A percentile compares a stretch with the other conserved stretches of the same genome.
Conservation (phyloP, 2,888 invertebrate genomes). For the Iphiclides podalirius region DNA sequence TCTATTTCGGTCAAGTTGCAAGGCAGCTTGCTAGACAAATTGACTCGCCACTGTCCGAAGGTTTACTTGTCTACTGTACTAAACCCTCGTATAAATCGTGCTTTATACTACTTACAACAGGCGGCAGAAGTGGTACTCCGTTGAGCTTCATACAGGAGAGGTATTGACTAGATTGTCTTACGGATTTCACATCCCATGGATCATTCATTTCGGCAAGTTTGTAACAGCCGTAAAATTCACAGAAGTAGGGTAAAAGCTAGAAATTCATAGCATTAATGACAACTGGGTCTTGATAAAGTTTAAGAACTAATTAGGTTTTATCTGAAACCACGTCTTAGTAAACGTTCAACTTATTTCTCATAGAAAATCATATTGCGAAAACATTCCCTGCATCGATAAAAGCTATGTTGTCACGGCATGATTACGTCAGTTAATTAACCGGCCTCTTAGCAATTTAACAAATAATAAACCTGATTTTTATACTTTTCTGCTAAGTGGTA, state of each 20-base stretch:
- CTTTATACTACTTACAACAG: conserved; percentile 86
- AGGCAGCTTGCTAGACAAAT: too few relatives aligned
- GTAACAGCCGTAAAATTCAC: background rate
- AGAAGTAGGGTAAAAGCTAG: background rate
- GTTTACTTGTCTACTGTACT: too few relatives aligned
- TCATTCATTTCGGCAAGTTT: conserved; percentile 57
- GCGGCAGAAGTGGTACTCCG: conserved; percentile 87
- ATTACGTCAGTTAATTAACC: conserved; percentile 65
- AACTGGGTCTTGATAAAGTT: too few relatives aligned
- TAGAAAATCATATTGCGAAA: conserved; percentile 45
- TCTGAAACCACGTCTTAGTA: too few relatives aligned
- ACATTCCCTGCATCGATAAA: conserved; percentile 43
- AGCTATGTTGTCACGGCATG: conserved; percentile 64
- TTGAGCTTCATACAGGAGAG: conserved; percentile 86
- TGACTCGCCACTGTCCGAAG: too few relatives aligned
- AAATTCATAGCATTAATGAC: background rate
- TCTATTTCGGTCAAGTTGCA: too few relatives aligned
- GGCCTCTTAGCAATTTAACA: conserved; percentile 26
- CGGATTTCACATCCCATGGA: conserved; percentile 72
- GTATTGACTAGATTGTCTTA: conserved; percentile 68
- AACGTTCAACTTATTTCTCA: conserved; percentile 37
- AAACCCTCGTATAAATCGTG: too few relatives aligned
- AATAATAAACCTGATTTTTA: conserved; percentile 21
- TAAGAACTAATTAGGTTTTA: too few relatives aligned
- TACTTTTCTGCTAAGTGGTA: background rate